Conservation (phyloP, 2,797 vertebrate species). For the Vespertilio murinus region DNA sequence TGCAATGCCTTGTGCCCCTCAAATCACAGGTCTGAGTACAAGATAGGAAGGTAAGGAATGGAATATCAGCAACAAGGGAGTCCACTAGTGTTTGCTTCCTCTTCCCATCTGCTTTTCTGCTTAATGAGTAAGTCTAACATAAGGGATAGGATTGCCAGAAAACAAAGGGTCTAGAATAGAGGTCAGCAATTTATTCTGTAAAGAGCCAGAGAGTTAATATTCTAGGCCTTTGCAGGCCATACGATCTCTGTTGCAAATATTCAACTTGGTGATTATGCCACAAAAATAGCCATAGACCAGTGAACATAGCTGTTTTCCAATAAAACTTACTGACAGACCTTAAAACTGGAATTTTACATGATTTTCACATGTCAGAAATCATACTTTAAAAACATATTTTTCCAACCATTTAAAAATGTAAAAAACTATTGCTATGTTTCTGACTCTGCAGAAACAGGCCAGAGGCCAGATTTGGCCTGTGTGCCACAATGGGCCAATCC, state of each 20-base stretch:
- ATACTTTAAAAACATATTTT: not conserved
- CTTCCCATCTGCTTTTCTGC: not conserved
- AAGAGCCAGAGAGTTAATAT: not conserved
- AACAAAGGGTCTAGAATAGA: not conserved
- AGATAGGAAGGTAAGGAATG: not conserved
- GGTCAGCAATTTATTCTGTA: not conserved
- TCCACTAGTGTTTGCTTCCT: not conserved
- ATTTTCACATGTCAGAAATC: conserved; percentile 1
- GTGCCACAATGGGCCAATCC: not conserved
- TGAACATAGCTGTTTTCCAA: too few relatives aligned
- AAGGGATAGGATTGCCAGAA: not conserved
- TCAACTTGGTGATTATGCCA: not conserved
- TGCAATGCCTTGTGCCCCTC: not conserved
- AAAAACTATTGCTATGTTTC: not conserved
- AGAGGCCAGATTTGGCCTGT: not conserved
- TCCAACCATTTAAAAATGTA: not conserved
- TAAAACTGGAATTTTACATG: conserved; percentile 6
- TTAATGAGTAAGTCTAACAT: not conserved
- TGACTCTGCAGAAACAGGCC: not conserved
- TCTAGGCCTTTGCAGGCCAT: not conserved
- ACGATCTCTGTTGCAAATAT: not conserved
- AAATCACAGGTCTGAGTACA: not conserved
- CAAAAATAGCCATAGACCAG: not conserved
- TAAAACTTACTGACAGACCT: not conserved
- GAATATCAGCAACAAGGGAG: not conserved